phyloP scores from a whole-genome alignment of 53 echinoderm and acorn worm species.

The Stichopus horrens region DNA sequence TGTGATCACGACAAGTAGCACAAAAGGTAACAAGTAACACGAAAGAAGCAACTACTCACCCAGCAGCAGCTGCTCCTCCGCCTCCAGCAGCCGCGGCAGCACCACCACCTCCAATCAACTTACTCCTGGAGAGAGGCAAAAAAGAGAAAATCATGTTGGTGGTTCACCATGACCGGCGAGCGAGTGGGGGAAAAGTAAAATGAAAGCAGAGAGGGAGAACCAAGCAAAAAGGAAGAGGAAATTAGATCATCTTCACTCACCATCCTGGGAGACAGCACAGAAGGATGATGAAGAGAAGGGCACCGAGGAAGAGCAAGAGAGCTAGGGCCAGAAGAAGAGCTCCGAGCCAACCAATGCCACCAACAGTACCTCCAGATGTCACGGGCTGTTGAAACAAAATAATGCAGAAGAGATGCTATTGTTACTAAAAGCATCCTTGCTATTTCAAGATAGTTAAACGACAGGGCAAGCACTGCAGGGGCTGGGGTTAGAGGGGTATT shows the following conservation, averaged over 20 bases:
- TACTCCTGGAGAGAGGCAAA: background rate
- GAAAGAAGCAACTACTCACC: too few relatives aligned
- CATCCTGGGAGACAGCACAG: conserved; percentile 74
- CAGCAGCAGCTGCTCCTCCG: too few relatives aligned
- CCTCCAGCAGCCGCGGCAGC: conserved; percentile 1
- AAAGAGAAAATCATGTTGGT: too few relatives aligned
- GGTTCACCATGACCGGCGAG: too few relatives aligned
- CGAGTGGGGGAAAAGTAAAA: too few relatives aligned
- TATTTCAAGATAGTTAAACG: background rate
- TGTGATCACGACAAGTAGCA: too few relatives aligned
- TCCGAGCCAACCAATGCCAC: conserved; percentile 57
- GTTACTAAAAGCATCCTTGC: background rate
- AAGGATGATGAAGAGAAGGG: conserved; percentile 73
- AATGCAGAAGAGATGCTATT: background rate
- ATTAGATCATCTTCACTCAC: conserved; percentile 41
- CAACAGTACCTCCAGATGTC: conserved; percentile 32
- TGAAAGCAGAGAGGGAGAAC: background rate
- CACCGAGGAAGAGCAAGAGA: conserved; percentile 66
- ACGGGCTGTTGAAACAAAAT: background rate
- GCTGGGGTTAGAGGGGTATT: too few relatives aligned
- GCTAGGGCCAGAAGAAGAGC: conserved; percentile 68
- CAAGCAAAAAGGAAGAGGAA: background rate
- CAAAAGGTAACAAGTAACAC: too few relatives aligned
- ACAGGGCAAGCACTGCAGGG: too few relatives aligned
- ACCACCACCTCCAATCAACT: background rate